Conservation (phyloP, 2,797 vertebrate genomes). For the Leucoraja ocellata region DNA sequence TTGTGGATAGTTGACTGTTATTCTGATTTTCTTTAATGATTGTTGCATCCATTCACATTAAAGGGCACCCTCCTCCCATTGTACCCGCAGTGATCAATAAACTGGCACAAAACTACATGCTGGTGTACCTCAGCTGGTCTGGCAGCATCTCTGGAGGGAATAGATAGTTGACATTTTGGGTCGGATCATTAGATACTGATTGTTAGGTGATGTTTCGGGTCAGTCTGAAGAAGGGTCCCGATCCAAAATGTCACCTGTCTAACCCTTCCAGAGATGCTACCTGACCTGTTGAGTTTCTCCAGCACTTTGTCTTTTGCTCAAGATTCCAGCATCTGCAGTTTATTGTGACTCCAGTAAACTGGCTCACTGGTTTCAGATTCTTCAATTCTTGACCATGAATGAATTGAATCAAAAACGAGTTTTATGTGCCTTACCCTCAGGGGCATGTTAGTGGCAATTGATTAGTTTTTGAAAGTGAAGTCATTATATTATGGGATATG, state of each 20-base stretch:
- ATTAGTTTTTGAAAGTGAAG: neutral
- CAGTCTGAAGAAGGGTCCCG: no score
- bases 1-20: neutral
- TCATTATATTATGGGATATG: neutral
- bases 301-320: no score
- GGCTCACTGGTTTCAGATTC: neutral
- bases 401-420: neutral
- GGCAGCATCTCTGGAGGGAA: no score
- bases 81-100: neutral
- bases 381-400: neutral
- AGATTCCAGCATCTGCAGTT: no score
- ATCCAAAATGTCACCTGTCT: no score
- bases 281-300: no score
- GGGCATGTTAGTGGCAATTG: neutral
- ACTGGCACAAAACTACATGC: no score
- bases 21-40: neutral
- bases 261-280: no score
- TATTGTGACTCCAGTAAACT: neutral
- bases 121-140: no score
- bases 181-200: no score
- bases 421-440: neutral
- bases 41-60: neutral
- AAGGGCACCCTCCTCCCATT: neutral
- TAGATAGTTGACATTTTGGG: no score
- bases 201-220: no score